Percentiles rank a stretch among this genome's conserved stretches.
Conservation (phyloP, 1,140 invertebrate genomes). For the Lepidurus couesii region DNA sequence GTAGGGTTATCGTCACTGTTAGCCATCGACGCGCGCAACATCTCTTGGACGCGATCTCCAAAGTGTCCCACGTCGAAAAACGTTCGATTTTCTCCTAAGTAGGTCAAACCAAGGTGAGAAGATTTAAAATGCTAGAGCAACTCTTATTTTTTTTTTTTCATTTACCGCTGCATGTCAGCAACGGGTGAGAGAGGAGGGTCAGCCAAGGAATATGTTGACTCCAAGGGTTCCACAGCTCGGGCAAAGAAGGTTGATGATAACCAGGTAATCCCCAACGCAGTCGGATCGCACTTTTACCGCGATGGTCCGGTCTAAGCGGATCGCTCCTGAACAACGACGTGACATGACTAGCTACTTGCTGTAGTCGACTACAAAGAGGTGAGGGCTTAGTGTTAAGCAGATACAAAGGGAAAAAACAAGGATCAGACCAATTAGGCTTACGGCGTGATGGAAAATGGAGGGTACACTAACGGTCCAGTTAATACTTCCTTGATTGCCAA, state of each 20-base stretch:
- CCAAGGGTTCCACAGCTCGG: constrained; percentile 80
- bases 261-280: neutral
- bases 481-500: constrained; percentile 62
- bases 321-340: constrained; percentile 61
- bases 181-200: constrained; percentile 72
- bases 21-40: neutral
- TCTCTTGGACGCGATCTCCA: neutral
- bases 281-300: neutral
- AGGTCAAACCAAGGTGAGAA: neutral
- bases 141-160: neutral
- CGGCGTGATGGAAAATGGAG: constrained; percentile 68
- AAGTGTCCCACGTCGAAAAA: neutral
- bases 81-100: neutral
- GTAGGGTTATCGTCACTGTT: neutral
- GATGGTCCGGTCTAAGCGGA: neutral
- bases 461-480: constrained; percentile 70
- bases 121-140: neutral
- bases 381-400: neutral
- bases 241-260: constrained; percentile 53
- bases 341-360: constrained; percentile 54
- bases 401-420: neutral
- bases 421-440: constrained; percentile 52
- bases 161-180: constrained; percentile 69
- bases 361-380: constrained; percentile 16
- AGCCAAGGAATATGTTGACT: constrained; percentile 67